phyloP scores from a whole-genome alignment of 2,113 vertebrate genomes.

The Brienomyrus longianalis region DNA sequence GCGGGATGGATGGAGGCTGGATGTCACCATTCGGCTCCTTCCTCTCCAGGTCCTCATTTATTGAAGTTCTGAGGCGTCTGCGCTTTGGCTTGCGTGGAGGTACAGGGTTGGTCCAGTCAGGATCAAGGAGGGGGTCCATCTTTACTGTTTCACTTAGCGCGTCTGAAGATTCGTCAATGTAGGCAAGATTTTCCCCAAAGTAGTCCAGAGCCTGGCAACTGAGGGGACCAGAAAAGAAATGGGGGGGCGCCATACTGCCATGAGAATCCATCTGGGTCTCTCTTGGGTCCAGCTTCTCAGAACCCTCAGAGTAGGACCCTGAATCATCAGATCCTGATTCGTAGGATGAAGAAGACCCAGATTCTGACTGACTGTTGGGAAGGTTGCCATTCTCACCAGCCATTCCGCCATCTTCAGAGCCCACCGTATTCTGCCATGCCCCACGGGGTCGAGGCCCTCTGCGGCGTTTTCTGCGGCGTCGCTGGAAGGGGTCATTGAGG shows the following conservation, averaged over 20 bases:
- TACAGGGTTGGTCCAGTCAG: not conserved
- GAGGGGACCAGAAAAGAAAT: slow-evolving; percentile 30
- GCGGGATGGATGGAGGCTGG: slow-evolving; percentile 56
- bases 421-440: slow-evolving; percentile 9
- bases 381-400: slow-evolving; percentile 51
- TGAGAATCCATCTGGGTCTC: not conserved
- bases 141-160: slow-evolving; percentile 64
- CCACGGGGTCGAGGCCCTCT: slow-evolving; percentile 27
- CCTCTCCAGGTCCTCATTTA: slow-evolving; percentile 28
- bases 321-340: slow-evolving; percentile 23
- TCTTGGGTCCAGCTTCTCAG: slow-evolving; percentile 17
- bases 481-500: slow-evolving; percentile 64
- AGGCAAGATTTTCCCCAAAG: slow-evolving; percentile 76
- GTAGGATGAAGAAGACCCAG: slow-evolving; percentile 33
- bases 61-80: slow-evolving; percentile 38
- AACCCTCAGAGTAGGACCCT: slow-evolving; percentile 18
- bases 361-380: slow-evolving; percentile 41
- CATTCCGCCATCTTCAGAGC: slow-evolving; percentile 42
- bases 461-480: slow-evolving; percentile 58
- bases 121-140: slow-evolving; percentile 13
- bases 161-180: slow-evolving; percentile 83
- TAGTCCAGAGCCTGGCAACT: slow-evolving; percentile 67
- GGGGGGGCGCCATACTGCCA: slow-evolving; percentile 24
- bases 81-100: slow-evolving; percentile 49
- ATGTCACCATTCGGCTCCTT: slow-evolving; percentile 43